Evolutionary conservation across 2,888 invertebrate species (phyloP), one percentile per base, ranked within the genome.

Genomic region (Drosophila meridiana): DNA sequence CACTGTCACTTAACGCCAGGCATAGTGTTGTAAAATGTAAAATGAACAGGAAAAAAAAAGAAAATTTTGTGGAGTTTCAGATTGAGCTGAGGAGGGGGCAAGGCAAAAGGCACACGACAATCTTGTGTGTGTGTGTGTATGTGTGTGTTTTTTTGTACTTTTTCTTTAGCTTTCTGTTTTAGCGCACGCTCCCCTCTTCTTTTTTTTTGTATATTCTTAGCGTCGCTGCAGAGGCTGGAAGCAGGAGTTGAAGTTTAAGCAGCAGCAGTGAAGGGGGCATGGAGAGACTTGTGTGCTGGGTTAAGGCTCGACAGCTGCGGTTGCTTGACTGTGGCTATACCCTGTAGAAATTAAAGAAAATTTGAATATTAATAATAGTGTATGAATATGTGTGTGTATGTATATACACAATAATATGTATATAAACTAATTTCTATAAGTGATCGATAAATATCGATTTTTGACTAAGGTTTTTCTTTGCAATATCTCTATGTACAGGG

Each of bases 221-320:
- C 40, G 40, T 5, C 40, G 6, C 13, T 14, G 40, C 34, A 20
- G 13, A 7, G 20, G 34, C 52, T 52, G 50, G 11, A 32, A 42
- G 8, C 47, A 28, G 30, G 30, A 38, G 28, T 4, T 50, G 13
- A 3, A 26, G 13, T 4, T 2, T 7, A 30, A 26, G 32, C 6
- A 26, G 1, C 28, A 14, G 34, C 2, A 14, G 5, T 2, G 8
- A 0, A 9, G 3, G 34, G 48, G 13, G 36, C 0, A 2, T 36
- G 11, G 6, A 3, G 4, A 43, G 28, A 9, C 13, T 34, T 48
- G 59, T n/a, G 53, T 30, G 61, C 40, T 43, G 45, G 61, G 48
- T 53, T 64, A 63, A 69, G 73, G 58, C 68, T 53, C 47, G 58
- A 55, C 76, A 79, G 74, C 68, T 84, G 76, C 43, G 76, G 73